Conservation (phyloP, 2,888 invertebrate genomes). For the Cacoxenus indagator region DNA sequence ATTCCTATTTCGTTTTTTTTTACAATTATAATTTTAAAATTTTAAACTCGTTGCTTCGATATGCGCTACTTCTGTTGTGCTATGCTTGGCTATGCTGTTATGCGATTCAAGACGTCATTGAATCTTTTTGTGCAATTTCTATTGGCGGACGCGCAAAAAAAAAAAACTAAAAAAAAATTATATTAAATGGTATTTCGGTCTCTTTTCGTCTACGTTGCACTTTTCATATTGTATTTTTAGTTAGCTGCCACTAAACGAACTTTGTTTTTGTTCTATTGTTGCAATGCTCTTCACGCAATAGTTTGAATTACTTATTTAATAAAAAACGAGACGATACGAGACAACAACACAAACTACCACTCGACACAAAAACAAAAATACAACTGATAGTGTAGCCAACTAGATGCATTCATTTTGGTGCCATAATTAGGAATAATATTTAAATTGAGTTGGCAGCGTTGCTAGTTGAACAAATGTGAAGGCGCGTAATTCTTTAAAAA, state of each 20-base stretch:
- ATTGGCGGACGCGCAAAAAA: background rate
- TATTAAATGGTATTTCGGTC: background rate
- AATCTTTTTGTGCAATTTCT: conserved; percentile 20
- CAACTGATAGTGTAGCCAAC: background rate
- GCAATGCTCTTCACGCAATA: background rate
- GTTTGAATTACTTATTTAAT: conserved; percentile 10
- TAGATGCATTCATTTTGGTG: background rate
- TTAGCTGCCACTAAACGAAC: background rate
- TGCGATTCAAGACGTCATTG: conserved; percentile 39
- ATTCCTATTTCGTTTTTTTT: conserved; percentile 23
- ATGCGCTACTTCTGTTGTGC: conserved; percentile 31
- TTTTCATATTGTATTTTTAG: conserved; percentile 7
- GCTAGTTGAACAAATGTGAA: too few relatives aligned
- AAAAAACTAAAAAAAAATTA: background rate
- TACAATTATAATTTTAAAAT: conserved; percentile 28
- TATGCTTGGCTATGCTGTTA: background rate
- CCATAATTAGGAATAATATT: too few relatives aligned
- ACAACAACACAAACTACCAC: conserved; percentile 3
- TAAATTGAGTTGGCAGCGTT: too few relatives aligned
- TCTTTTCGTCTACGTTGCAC: background rate
- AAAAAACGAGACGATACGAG: too few relatives aligned
- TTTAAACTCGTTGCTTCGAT: conserved; percentile 34
- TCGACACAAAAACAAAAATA: conserved; percentile 2
- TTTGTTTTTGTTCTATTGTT: conserved; percentile 12
- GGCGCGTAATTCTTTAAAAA: too few relatives aligned